Evolutionary conservation across 2,113 vertebrate species (phyloP).

Genomic region (Gasterosteus nipponicus): DNA sequence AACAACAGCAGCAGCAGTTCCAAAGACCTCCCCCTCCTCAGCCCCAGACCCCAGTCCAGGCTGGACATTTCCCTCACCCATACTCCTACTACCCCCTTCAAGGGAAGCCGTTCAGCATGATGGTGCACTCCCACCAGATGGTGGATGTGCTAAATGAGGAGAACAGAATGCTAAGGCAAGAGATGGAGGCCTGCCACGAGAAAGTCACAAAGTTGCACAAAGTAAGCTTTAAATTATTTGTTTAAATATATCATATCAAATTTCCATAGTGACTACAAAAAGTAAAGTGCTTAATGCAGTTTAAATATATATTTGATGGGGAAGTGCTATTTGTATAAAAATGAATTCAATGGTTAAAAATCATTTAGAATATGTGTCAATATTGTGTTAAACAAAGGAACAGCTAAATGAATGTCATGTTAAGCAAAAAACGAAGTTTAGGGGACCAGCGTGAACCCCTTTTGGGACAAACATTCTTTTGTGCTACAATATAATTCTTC

Average conservation of each 20-base stretch:
- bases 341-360: neutral
- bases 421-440: neutral
- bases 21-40: constrained; percentile 59
- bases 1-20: constrained; percentile 61
- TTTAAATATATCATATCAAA: too few species aligned
- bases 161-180: constrained; percentile 90
- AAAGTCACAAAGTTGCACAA: constrained; percentile 95
- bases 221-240: constrained; percentile 71
- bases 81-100: constrained; percentile 84
- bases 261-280: neutral
- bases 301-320: neutral
- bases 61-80: constrained; percentile 77
- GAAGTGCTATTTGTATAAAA: neutral
- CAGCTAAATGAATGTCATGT: neutral
- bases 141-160: constrained; percentile 94
- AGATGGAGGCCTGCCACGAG: constrained; percentile 92
- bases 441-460: neutral
- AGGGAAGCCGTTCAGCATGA: constrained; percentile 89
- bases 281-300: neutral
- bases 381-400: neutral
- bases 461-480: neutral
- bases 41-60: constrained; percentile 52
- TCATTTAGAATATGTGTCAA: neutral
- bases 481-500: neutral
- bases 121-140: constrained; percentile 95